phyloP scores from a whole-genome alignment of 2,797 vertebrate genomes.

The Botia almorhae region DNA sequence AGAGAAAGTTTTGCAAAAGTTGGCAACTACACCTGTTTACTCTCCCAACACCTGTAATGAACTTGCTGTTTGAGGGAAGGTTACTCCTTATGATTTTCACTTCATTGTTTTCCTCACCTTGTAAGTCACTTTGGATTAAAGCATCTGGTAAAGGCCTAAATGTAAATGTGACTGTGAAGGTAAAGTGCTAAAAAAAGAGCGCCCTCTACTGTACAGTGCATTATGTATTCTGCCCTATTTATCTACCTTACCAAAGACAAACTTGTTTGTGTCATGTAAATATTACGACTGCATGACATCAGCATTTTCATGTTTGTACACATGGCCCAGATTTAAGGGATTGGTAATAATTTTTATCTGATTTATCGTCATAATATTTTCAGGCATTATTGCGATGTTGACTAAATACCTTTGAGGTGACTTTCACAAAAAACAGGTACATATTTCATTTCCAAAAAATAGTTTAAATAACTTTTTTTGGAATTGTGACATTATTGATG shows the following conservation, averaged over 20 bases:
- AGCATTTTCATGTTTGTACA: not conserved
- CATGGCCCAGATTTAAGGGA: not conserved
- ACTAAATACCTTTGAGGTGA: too few species aligned
- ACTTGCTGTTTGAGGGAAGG: conserved; percentile 7
- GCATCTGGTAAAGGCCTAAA: too few species aligned
- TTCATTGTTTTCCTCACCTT: too few species aligned
- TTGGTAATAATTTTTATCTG: too few species aligned
- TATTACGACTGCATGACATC: not conserved
- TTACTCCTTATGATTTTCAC: too few species aligned
- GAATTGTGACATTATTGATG: too few species aligned
- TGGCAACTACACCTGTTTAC: not conserved
- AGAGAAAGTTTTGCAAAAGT: not conserved
- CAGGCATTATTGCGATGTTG: too few species aligned
- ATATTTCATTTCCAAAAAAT: too few species aligned
- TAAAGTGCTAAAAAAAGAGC: conserved; percentile 3
- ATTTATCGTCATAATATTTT: too few species aligned
- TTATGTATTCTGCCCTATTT: not conserved
- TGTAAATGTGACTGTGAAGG: conserved; percentile 36
- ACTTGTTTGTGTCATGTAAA: not conserved
- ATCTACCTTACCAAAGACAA: not conserved
- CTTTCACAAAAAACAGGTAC: too few species aligned
- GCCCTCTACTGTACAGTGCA: conserved; percentile 41
- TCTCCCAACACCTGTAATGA: conserved; percentile 28
- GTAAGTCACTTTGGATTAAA: too few species aligned
- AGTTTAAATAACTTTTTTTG: too few species aligned